Evolutionary conservation across 2,888 invertebrate genomes (phyloP), one percentile per base, ranked within the genome.

Genomic region (Sarcophaga carnaria): DNA sequence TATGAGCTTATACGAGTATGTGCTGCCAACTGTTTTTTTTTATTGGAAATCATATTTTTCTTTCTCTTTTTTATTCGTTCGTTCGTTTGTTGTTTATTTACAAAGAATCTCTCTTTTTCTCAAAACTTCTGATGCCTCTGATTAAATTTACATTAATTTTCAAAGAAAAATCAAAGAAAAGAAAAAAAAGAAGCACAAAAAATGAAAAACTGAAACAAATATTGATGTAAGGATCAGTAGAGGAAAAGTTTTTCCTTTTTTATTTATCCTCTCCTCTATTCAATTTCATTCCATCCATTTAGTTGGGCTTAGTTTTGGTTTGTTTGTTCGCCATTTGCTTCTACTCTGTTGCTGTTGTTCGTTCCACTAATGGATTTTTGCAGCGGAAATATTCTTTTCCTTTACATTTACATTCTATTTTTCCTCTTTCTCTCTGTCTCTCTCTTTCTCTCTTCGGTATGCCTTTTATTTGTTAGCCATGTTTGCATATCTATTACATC

Each of bases 91-190:
- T 86, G 66, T 72, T 82, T 87, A 84, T 87, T 87, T 81, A 84
- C 84, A 87, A 82, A 87, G 79, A 75, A 87, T 79, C 76, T 81
- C 67, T 59, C 47, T 60, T 81, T 60, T 81, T 67, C 22, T 62
- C 49, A 37, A 75, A 81, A 81, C 75, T 82, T 80, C 59, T 83
- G 37, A 63, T 86, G 86, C 72, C 86, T 84, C 87, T 87, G 87
- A 87, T 87, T 84, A 82, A 87, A 87, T 84, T 87, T 87, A 82
- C 87, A 87, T 84, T 87, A 84, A 84, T 87, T 84, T 80, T 59
- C 20, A 76, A 84, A 74, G 54, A 54, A 17, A 17, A 54, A 54
- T 54, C 14, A 54, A 3, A 54, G 54, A 59, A 62, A 12, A 49
- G 27, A 37, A 78, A 3, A 27, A 27, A 27, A 60, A 47, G n/a